Evolutionary conservation across 2,113 vertebrate species (phyloP).

Genomic region (Psettodes erumei): DNA sequence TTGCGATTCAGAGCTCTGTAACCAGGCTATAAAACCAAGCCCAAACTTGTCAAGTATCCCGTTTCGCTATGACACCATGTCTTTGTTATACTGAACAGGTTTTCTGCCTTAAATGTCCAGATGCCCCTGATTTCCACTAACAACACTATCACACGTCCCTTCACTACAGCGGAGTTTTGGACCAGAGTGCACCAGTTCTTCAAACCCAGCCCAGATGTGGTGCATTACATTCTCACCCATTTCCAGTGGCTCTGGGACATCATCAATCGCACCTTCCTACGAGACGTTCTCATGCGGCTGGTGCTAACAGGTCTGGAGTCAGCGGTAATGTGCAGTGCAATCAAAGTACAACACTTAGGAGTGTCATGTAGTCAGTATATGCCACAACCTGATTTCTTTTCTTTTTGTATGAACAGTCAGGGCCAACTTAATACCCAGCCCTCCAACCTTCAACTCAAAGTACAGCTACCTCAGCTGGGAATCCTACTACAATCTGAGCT

Average conservation of each 20-base stretch:
- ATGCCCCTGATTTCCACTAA: not conserved
- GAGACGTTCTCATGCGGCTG: conserved; percentile 86
- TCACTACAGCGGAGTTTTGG: conserved; percentile 88
- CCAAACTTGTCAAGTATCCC: not conserved
- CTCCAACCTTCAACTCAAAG: conserved; percentile 92
- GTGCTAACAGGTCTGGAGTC: conserved; percentile 87
- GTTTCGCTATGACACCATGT: not conserved
- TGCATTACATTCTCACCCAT: conserved; percentile 90
- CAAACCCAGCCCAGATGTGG: conserved; percentile 85
- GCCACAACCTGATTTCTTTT: not conserved
- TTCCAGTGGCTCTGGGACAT: conserved; percentile 93
- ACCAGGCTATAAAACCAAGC: not conserved
- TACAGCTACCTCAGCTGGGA: conserved; percentile 96
- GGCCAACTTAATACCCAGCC: conserved; percentile 91
- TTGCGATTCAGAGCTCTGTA: not conserved
- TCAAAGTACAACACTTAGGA: not conserved
- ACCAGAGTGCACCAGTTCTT: conserved; percentile 81
- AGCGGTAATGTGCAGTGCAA: not conserved
- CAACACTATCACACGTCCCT: not conserved
- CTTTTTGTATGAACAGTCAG: conserved; percentile 81
- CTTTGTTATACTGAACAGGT: not conserved
- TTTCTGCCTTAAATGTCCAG: not conserved
- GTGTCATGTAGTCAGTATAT: not conserved
- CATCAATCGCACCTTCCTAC: conserved; percentile 89
- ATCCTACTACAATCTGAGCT: conserved; percentile 91